A percentile compares a stretch with the other conserved stretches of the same genome.
Conservation (phyloP, 1,140 invertebrate species). For the Magallana angulata region DNA sequence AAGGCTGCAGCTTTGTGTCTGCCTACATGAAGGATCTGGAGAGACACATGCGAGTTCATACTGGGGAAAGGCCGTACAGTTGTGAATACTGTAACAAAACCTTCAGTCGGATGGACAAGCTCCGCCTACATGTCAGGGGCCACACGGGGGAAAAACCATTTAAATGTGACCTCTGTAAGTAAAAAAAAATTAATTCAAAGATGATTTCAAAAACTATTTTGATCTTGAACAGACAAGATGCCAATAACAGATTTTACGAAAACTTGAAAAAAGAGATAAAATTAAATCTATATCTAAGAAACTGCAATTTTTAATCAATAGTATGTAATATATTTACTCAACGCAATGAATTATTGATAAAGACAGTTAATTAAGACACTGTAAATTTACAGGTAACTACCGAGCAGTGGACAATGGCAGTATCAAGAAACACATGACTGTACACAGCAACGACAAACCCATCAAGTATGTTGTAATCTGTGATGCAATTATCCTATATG, state of each 20-base stretch:
- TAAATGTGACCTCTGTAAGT: constrained; percentile 89
- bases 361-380: too few relatives aligned
- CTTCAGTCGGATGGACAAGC: constrained; percentile 71
- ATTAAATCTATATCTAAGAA: too few relatives aligned
- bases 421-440: constrained; percentile 96
- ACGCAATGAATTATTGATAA: too few relatives aligned
- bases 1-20: constrained; percentile 88
- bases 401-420: constrained; percentile 92
- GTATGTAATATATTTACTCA: too few relatives aligned
- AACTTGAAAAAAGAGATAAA: too few relatives aligned
- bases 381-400: constrained; percentile 65
- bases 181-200: neutral
- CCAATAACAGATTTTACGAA: too few relatives aligned
- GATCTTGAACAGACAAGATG: too few relatives aligned
- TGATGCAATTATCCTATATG: too few relatives aligned
- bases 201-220: too few relatives aligned
- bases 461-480: constrained; percentile 80
- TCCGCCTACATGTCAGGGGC: constrained; percentile 72
- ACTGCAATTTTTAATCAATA: too few relatives aligned
- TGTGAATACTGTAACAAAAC: constrained; percentile 72
- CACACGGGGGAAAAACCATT: constrained; percentile 95
- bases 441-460: constrained; percentile 97
- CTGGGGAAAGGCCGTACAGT: constrained; percentile 84
- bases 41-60: constrained; percentile 80
- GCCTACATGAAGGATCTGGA: constrained; percentile 68